Base-by-base conservation (phyloP, 2,888 invertebrate genomes). In the Trilocha varians region DNA sequence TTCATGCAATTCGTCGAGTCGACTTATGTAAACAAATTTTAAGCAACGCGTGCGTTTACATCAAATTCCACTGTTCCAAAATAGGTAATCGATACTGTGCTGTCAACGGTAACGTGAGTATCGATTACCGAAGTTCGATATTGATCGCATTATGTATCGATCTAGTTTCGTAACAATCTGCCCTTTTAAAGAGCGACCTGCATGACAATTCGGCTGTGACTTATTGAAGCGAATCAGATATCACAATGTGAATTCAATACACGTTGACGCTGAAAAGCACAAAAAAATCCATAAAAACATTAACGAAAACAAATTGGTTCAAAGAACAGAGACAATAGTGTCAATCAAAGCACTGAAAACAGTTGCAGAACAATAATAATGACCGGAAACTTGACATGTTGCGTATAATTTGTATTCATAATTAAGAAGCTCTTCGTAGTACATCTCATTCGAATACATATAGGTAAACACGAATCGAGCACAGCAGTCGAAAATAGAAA, bases 401-500 rank as follows among this genome's bases (percentile, higher is more conserved):
- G 43, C 38, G 36, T 34, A 39, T 32, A 25, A 35, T 34, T 32
- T 14, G 17, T 32, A 36, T 36, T 16, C 18, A 16, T 9, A 38
- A 32, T 32, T 5, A 5, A 38, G 9, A 38, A 25, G 25, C 13
- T 8, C 18, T 13, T 18, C 17, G 25, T 25, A 5, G 25, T 25
- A 6, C 5, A 9, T 25, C 2, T 5, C 25, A 4, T 25, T 25
- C 25, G 25, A 3, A 25, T 38, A 34, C 15, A 17, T 39, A 33
- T 34, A 33, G 34, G 36, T 18, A 33, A 33, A 40, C 33, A 66
- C 62, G 65, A 66, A 70, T 68, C 58, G 62, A 71, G 73, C 70
- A 68, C 65, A 67, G 71, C 67, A 70, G 63, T 79, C 78, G 69
- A 82, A 82, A 84, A 82, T 84, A 85, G 84, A 85, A 85, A 85